Evolutionary conservation across 2,113 vertebrate species (phyloP).

Genomic region (Cranoglanis bouderius): DNA sequence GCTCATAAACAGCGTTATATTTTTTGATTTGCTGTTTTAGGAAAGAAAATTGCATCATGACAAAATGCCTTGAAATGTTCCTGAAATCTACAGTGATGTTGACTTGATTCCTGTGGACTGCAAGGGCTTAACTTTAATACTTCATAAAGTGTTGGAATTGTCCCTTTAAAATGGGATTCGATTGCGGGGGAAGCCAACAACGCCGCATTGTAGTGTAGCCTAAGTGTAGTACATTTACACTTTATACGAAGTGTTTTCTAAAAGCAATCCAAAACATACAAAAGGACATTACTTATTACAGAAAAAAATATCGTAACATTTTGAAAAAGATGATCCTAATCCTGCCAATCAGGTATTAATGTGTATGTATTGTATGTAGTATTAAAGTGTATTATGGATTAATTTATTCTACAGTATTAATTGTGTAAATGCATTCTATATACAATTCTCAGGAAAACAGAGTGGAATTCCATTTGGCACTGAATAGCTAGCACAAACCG

Average conservation of each 20-base stretch:
- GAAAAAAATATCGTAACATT: background rate
- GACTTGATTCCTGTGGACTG: background rate
- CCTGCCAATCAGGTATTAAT: conserved; percentile 57
- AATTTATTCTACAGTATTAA: conserved; percentile 74
- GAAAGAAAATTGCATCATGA: background rate
- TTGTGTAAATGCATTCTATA: conserved; percentile 87
- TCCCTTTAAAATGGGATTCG: background rate
- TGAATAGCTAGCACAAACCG: conserved; percentile 34
- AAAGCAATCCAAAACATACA: background rate
- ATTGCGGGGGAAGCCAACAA: background rate
- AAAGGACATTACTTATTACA: background rate
- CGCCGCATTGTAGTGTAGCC: background rate
- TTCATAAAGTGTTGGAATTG: background rate
- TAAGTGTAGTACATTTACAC: background rate
- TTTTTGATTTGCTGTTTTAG: background rate
- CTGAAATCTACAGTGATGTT: background rate
- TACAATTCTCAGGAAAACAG: conserved; percentile 90
- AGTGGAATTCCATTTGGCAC: conserved; percentile 58
- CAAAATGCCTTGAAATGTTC: background rate
- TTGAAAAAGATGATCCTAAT: background rate
- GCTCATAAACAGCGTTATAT: background rate
- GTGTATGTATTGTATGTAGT: conserved; percentile 77
- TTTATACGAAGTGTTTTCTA: background rate
- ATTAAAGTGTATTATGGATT: conserved; percentile 59
- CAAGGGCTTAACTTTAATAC: background rate